A percentile compares a stretch with the other conserved stretches of the same genome.
Evolutionary conservation across 2,113 vertebrate species (phyloP).

Genomic region (Nycticryphes semicollaris): DNA sequence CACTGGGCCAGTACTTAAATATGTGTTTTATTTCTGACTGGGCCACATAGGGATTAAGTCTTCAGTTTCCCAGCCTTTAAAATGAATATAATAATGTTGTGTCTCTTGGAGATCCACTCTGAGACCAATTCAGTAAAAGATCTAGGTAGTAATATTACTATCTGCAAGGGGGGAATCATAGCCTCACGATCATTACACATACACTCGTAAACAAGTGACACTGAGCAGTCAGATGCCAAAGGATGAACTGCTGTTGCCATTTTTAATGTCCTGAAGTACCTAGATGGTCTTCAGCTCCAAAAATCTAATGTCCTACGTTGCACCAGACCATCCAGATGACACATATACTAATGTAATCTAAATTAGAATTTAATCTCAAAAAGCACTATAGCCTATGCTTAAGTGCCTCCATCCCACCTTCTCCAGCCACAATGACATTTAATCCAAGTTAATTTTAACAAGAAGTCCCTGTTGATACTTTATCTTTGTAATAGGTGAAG

Average conservation of each 20-base stretch:
- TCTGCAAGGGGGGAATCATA: accelerated
- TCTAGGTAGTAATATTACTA: no score
- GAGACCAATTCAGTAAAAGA: not conserved
- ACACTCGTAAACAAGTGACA: accelerated
- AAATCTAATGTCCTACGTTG: not conserved
- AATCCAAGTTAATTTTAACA: not conserved
- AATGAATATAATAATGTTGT: not conserved
- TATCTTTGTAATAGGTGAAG: not conserved
- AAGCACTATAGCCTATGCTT: not conserved
- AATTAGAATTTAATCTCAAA: not conserved
- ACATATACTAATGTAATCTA: not conserved
- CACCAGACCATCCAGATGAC: not conserved
- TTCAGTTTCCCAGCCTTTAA: not conserved
- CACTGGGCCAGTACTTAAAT: accelerated
- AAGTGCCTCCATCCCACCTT: not conserved
- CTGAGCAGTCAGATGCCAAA: not conserved
- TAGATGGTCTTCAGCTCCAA: not conserved
- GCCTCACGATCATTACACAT: not conserved
- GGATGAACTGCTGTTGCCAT: not conserved
- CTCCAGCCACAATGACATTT: not conserved
- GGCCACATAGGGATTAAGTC: not conserved
- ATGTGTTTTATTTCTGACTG: not conserved
- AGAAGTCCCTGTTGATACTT: not conserved
- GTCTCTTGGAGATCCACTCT: not conserved
- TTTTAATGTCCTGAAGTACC: not conserved